phyloP scores from a whole-genome alignment of 2,113 vertebrate species.

The Ranitomeya variabilis region DNA sequence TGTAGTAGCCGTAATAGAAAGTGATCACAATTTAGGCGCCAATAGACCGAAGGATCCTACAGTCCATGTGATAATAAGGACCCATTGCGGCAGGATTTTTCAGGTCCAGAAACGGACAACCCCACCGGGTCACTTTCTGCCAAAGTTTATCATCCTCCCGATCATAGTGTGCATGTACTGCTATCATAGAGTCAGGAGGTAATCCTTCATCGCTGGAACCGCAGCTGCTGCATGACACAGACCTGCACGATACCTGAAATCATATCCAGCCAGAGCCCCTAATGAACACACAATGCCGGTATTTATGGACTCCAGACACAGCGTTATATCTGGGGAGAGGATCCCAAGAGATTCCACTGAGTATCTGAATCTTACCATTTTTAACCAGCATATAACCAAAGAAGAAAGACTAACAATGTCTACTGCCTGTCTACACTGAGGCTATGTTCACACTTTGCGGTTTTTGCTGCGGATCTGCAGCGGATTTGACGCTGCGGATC shows the following conservation, averaged over 20 bases:
- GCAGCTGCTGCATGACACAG: background rate
- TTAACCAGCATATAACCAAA: background rate
- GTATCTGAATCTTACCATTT: background rate
- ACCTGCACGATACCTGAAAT: constrained; percentile 3
- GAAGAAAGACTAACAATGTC: constrained; percentile 20
- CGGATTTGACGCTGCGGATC: too few species aligned
- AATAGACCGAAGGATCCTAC: background rate
- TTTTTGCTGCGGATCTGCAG: too few species aligned
- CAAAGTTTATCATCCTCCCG: too few species aligned
- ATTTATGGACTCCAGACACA: constrained; percentile 10
- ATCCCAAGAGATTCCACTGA: background rate
- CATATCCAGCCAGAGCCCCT: background rate
- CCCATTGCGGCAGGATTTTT: background rate
- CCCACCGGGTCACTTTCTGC: background rate
- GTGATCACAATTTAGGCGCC: background rate
- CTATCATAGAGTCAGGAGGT: too few species aligned
- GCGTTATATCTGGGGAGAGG: background rate
- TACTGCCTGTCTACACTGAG: too few species aligned
- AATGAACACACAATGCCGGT: background rate
- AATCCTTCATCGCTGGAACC: background rate
- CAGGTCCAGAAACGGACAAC: background rate
- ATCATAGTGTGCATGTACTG: background rate
- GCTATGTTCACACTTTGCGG: too few species aligned
- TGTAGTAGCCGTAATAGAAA: background rate
- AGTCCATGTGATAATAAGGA: background rate